Percentiles rank a stretch among this genome's conserved stretches.
Evolutionary conservation across 2,888 invertebrate species (phyloP).

Genomic region (Machimus atricapillus): DNA sequence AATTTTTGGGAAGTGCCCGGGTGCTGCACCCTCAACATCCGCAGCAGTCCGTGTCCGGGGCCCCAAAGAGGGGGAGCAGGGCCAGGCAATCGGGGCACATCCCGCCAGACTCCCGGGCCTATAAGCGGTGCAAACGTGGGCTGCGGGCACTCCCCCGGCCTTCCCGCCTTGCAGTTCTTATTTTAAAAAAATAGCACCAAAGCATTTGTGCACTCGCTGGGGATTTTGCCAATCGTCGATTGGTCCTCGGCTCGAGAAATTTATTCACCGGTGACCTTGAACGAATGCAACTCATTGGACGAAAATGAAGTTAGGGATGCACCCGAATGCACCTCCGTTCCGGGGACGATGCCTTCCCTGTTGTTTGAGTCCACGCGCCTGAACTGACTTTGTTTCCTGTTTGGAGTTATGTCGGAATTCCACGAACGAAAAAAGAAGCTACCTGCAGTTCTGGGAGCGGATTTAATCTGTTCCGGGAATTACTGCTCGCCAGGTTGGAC

Average conservation of each 20-base stretch:
- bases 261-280: slow-evolving; percentile 14
- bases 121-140: background rate
- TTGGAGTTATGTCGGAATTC: background rate
- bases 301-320: background rate
- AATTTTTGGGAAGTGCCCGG: slow-evolving; percentile 27
- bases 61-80: background rate
- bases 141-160: background rate
- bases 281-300: slow-evolving; percentile 1
- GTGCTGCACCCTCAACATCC: background rate
- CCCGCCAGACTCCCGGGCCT: background rate
- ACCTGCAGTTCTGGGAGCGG: background rate
- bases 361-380: background rate
- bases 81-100: background rate
- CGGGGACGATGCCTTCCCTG: background rate
- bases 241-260: background rate
- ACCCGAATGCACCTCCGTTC: background rate
- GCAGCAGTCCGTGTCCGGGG: background rate
- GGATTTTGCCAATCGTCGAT: background rate
- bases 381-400: background rate
- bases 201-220: background rate
- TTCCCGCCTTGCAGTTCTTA: background rate
- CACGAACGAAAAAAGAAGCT: background rate
- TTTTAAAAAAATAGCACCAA: background rate
- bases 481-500: background rate
- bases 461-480: background rate